Percentiles rank a stretch among this genome's conserved stretches.
phyloP scores from a whole-genome alignment of 2,113 vertebrate genomes.

The Sinocyclocheilus maitianheensis region DNA sequence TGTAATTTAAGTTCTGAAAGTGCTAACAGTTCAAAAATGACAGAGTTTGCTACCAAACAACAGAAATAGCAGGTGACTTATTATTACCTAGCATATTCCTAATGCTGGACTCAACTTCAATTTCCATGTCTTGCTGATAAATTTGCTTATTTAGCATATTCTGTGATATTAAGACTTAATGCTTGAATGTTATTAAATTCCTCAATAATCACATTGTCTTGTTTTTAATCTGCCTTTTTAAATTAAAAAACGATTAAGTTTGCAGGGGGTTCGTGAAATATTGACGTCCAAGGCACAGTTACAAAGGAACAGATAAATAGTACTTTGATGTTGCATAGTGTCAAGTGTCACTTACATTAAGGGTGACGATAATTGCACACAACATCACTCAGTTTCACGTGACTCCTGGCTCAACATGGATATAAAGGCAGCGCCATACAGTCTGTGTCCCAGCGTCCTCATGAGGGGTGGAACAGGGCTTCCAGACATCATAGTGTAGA shows the following conservation, averaged over 20 bases:
- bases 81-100: neutral
- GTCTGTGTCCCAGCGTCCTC: neutral
- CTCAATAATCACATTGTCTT: neutral
- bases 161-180: neutral
- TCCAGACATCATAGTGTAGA: neutral
- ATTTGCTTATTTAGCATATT: neutral
- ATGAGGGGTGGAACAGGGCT: neutral
- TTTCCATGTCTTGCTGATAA: neutral
- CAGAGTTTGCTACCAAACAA: neutral
- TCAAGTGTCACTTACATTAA: neutral
- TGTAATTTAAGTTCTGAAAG: neutral
- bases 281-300: neutral
- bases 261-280: neutral
- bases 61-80: neutral
- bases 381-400: neutral
- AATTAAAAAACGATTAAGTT: neutral
- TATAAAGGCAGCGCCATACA: neutral
- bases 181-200: slow-evolving; percentile 7
- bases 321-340: neutral
- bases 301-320: neutral
- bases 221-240: neutral
- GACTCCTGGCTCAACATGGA: neutral
- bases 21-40: neutral
- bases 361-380: neutral
- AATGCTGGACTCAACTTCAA: neutral